Percentiles rank a stretch among this genome's conserved stretches.
Conservation (phyloP, 2,888 invertebrate genomes). For the Synanthedon myopaeformis region DNA sequence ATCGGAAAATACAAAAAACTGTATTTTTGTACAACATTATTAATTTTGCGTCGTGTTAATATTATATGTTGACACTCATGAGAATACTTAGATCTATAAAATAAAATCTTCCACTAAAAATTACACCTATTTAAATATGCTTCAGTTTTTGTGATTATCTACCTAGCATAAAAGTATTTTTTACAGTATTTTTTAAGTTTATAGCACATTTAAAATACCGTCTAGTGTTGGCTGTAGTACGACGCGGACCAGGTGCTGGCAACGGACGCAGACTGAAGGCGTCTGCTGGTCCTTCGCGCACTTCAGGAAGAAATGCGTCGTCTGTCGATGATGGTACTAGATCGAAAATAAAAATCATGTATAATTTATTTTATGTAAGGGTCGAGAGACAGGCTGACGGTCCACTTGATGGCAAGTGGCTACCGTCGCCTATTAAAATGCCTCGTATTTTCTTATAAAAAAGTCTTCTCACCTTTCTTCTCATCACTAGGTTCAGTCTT, state of each 20-base stretch:
- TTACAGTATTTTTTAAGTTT: background rate
- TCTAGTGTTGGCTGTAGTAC: slow-evolving; percentile 59
- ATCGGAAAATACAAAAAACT: too few relatives aligned
- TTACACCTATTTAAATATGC: too few relatives aligned
- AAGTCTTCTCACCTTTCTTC: slow-evolving; percentile 42
- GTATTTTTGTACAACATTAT: too few relatives aligned
- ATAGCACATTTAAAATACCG: slow-evolving; percentile 27
- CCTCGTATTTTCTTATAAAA: too few relatives aligned
- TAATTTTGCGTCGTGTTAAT: too few relatives aligned
- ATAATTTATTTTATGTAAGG: background rate
- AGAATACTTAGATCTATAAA: too few relatives aligned
- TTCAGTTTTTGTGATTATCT: too few relatives aligned
- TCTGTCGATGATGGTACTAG: slow-evolving; percentile 47
- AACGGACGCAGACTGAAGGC: slow-evolving; percentile 44
- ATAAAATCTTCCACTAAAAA: too few relatives aligned
- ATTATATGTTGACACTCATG: too few relatives aligned
- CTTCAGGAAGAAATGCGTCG: slow-evolving; percentile 59
- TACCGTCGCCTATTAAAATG: too few relatives aligned
- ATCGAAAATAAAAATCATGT: background rate
- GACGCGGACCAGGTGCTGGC: slow-evolving; percentile 53
- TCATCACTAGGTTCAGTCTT: slow-evolving; percentile 60
- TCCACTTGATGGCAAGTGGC: too few relatives aligned
- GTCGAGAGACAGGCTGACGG: too few relatives aligned
- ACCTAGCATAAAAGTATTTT: background rate
- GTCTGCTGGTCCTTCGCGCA: slow-evolving; percentile 41